Evolutionary conservation across 2,797 vertebrate species (phyloP), one percentile per base, ranked within the genome.

Genomic region (Sciurus carolinensis): DNA sequence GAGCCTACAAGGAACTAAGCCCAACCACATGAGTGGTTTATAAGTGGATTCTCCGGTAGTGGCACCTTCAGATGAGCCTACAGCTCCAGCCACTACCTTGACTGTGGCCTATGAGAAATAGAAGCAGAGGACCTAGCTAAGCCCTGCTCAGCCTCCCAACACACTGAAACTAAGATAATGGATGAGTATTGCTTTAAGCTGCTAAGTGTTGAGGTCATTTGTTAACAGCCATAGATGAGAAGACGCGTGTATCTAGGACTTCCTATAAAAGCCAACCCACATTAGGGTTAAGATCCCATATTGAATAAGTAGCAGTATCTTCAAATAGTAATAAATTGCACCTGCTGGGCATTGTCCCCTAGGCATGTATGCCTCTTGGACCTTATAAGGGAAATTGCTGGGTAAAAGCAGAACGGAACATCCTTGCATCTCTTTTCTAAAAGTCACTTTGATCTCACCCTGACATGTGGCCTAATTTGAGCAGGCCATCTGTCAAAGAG

Each of bases 341-440:
- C 62, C 66, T 92, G 5, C 18, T 87, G 57, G 30, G 0, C n/a
- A 42, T 18, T 71, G 81, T 36, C 72, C 47, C 62, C 12, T 82
- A 13, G 39, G 26, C 50, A 33, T 82, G 85, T 75, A 47, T 79
- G 39, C 26, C 17, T 59, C 76, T 84, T 92, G 44, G 33, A 47
- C 36, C 20, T 76, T 69, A 18, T 50, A 26, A 67, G 2, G 5
- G 83, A 28, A 5, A 15, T 33, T 36, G 42, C 30, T 50, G 24
- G 33, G 22, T 92, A 85, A 33, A 92, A 92, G 90, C 67, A 94
- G 42, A 87, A 77, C 24, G 28, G 39, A 44, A 71, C 71, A 10
- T 90, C 47, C 85, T 80, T 80, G 12, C 2, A 24, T 62, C n/a
- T 95, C 22, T 89, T 69, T 28, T 87, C 57, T 64, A 90, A 94